A percentile compares a stretch with the other conserved stretches of the same genome.
These are phyloP conservation scores for Pseudoatta argentina DNA, from an alignment of 1,140 invertebrate genomes.

Conservation along the genomic window DNA sequence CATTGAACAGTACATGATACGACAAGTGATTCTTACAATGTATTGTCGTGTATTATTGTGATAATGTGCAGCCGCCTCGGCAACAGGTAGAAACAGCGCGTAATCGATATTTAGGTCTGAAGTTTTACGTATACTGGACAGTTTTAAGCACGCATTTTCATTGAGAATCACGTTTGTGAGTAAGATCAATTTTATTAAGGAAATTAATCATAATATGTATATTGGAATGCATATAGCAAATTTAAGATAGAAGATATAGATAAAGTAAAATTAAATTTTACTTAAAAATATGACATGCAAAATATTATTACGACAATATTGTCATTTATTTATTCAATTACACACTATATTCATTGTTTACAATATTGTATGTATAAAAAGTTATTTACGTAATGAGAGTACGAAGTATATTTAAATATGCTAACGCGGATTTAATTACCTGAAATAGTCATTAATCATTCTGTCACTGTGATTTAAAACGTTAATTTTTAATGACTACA, in stretches of 20 bases:
- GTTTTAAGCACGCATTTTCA: neutral
- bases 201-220: neutral
- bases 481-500: neutral
- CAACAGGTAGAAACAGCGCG: constrained; percentile 19
- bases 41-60: constrained; percentile 14
- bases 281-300: neutral
- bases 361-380: constrained; percentile 10
- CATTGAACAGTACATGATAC: neutral
- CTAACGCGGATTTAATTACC: constrained; percentile 73
- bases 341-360: neutral
- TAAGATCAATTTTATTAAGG: neutral
- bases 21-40: neutral
- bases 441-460: constrained; percentile 51
- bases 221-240: neutral
- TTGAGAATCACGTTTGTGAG: neutral
- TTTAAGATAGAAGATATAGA: neutral
- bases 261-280: constrained; percentile 1
- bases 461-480: neutral
- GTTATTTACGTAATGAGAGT: constrained; percentile 31
- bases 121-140: neutral
- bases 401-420: constrained; percentile 65
- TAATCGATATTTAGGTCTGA: constrained; percentile 34
- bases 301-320: neutral
- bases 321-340: constrained; percentile 27
- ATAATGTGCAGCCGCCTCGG: constrained; percentile 10